Evolutionary conservation across 2,888 invertebrate genomes (phyloP), one percentile per base, ranked within the genome.

Genomic region (Orchesella flavescens): DNA sequence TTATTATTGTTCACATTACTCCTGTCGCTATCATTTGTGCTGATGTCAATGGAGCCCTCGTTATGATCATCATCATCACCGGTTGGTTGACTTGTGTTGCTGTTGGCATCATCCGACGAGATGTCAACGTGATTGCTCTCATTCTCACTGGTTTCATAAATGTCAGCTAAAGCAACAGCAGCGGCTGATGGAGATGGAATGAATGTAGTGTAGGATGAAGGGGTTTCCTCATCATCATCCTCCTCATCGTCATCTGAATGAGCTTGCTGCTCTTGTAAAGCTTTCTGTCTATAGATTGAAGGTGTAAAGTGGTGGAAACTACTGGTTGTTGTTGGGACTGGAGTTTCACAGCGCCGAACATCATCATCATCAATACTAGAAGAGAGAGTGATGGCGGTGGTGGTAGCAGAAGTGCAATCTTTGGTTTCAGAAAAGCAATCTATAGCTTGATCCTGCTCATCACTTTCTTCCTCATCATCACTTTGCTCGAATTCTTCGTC

Each of bases 361-460:
- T 79, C 49, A 49, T n/a, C n/a, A n/a, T n/a, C n/a, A n/a, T n/a
- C n/a, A n/a, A n/a, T 66, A 63, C 68, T 23, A 57, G 77, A 59
- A 43, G 66, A 69, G 66, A 61, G 55, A 71, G 72, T 55, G 68
- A 7, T 17, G 57, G 19, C 17, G 53, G 23, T 17, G 46, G 80
- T 84, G 68, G 13, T 17, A 68, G 19, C 17, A 65, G 23, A 23
- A 53, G 80, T 84, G 74, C 85, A 86, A 59, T 87, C 87, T 81
- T 87, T 87, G 63, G 86, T 86, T 55, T 87, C 85, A 55, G 74
- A 81, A 66, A 75, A 79, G 77, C 68, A 78, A 23, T 72, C 85
- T 55, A 88, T 87, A 15, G 57, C 57, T 59, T 71, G 72, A 74
- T 73, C 84, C 43, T 83, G 71, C 57, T 85, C 89, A 87, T 77